Base-by-base conservation (phyloP, 2,113 vertebrate genomes). In the Chrysemys picta region DNA sequence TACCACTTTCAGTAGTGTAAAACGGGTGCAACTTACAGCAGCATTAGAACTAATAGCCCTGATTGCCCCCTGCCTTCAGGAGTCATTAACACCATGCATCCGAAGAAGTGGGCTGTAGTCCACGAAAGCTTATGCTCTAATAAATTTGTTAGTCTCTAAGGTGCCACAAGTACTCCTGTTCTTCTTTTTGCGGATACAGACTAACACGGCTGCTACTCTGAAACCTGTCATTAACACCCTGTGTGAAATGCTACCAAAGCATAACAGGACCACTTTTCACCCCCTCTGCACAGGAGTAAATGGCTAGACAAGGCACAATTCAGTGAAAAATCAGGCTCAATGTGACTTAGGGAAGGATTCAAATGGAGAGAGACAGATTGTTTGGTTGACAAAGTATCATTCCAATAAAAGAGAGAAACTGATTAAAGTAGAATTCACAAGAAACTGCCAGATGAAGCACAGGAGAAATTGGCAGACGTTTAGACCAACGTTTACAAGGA, bases 211-310 rank as follows among this genome's bases (percentile, higher is more conserved):
- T n/a, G n/a, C n/a, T n/a, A n/a, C n/a, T n/a, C n/a, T n/a, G n/a
- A n/a, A n/a, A n/a, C n/a, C n/a, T n/a, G 17, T 45, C 42, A 76
- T 45, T 45, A 47, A 83, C 87, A 76, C 49, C 50, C 27, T 22
- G 42, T 0, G 47, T 24, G 59, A 88, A 79, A 87, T 3, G 5
- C 76, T 87, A 86, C 72, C 85, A 49, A 2, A 81, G 0, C 1
- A 2, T 2, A 80, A 57, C 6, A 0, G 25, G 2, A 0, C 53
- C 27, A 35, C 56, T 85, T 69, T 29, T 1, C 59, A 78, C 35
- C 25, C 82, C 38, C 27, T 56, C 7, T 50, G 31, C 4, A 0
- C 59, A 38, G 69, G n/a, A 84, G 13, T 59, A 81, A 75, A 42
- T 10, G 0, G 2, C 3, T 0, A 52, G 1, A 31, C 42, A 89